phyloP scores from a whole-genome alignment of 2,888 invertebrate genomes.

The Ariolimax columbianus region DNA sequence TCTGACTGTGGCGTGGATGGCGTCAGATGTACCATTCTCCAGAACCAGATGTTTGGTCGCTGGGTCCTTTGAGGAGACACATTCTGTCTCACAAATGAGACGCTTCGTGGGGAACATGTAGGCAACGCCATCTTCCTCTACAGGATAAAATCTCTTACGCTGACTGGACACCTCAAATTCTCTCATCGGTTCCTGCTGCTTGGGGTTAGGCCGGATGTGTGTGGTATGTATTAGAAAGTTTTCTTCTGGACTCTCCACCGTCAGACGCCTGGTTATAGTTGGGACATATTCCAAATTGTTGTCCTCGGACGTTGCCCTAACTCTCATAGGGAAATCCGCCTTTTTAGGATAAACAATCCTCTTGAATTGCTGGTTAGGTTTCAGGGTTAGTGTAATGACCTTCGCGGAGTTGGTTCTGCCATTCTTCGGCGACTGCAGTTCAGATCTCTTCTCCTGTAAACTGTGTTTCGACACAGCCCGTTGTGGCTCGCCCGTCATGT shows the following conservation, averaged over 20 bases:
- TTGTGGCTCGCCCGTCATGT: background rate
- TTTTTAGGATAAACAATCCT: background rate
- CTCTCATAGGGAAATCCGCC: slow-evolving; percentile 24
- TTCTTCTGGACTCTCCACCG: slow-evolving; percentile 29
- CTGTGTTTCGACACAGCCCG: background rate
- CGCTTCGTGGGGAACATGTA: slow-evolving; percentile 7
- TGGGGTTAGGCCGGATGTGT: slow-evolving; percentile 29
- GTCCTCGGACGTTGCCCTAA: background rate
- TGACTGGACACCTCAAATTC: slow-evolving; percentile 28
- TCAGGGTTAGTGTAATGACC: too few species aligned
- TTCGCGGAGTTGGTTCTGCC: too few species aligned
- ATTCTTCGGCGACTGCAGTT: too few species aligned
- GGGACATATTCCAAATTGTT: background rate
- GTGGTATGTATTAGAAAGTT: slow-evolving; percentile 30
- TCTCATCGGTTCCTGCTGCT: background rate
- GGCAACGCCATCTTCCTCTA: background rate
- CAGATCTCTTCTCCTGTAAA: background rate
- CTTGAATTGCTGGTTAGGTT: too few species aligned
- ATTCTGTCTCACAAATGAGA: slow-evolving; percentile 41
- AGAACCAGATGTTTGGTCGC: slow-evolving; percentile 18
- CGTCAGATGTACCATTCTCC: slow-evolving; percentile 19
- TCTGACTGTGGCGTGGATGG: slow-evolving; percentile 10
- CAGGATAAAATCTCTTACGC: slow-evolving; percentile 26
- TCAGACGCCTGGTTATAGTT: background rate
- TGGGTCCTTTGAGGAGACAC: slow-evolving; percentile 22